Base-by-base conservation (phyloP, 2,888 invertebrate genomes). In the Xylota segnis region DNA sequence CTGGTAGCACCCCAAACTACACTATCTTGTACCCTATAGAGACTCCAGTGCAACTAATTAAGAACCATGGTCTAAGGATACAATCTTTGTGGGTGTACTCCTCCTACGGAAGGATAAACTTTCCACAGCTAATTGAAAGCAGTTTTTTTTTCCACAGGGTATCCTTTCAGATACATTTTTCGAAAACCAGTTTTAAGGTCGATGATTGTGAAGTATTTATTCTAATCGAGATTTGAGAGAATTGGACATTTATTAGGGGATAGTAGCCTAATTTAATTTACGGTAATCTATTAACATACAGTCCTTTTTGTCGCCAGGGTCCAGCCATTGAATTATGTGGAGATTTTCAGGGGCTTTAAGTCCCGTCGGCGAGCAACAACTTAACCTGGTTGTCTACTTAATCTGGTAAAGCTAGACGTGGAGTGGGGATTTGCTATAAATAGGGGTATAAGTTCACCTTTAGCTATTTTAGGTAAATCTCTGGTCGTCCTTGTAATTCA, bases 131-230 rank as follows among this genome's bases (percentile, higher is more conserved):
- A 37, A 37, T 37, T 37, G 10, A 12, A 10, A 37, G 0, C 1
- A 4, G 4, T 23, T 23, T 23, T 23, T 23, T 23, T 37, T 37
- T 37, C 4, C 10, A 37, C 10, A 9, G 5, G 0, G 10, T 37
- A 37, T 10, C 9, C 37, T 34, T 34, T 1, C 1, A 37, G 3
- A 23, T 23, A 23, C 23, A 23, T 4, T 37, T 37, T 7, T 10
- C 10, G 5, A 37, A 37, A 37, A 9, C 37, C 7, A 9, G 6
- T n/a, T 40, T 40, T 40, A 40, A n/a, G n/a, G 4, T 40, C 40
- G 40, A 40, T n/a, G n/a, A 40, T 40, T 40, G 40, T n/a, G n/a
- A 40, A n/a, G 4, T 40, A 40, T n/a, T 40, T 40, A 40, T 40
- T 40, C n/a, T 12, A n/a, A 40, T n/a, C 40, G n/a, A 4, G 40